Evolutionary conservation across 2,797 vertebrate genomes (phyloP), one percentile per base, ranked within the genome.

Genomic region (Pseudomugil tenellus): DNA sequence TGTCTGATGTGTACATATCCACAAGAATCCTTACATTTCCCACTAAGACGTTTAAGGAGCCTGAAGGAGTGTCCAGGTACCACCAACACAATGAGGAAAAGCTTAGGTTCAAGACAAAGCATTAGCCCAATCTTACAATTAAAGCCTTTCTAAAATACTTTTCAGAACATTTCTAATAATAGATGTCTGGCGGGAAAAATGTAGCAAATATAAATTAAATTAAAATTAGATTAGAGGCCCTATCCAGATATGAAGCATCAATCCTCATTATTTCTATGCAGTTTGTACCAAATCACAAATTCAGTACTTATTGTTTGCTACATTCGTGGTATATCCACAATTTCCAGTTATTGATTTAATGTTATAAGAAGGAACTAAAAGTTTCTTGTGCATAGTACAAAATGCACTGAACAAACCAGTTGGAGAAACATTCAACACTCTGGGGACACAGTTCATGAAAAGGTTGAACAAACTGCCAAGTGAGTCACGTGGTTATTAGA

Each of bases 401-500:
- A 7, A 56, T 3, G 29, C 25, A 3, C 7, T 52, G 9, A 39
- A 28, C 39, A 51, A 31, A 58, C 32, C 7, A n/a, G 0, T 28
- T 13, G 11, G 16, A 35, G 2, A 23, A 74, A 60, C 11, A 28
- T 0, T 5, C 14, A 16, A 19, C 17, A 37, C 7, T n/a, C 28
- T 9, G 1, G 6, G 0, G 63, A 1, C 16, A 21, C 29, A 48
- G 4, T 16, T 55, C 41, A 70, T 29, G 19, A n/a, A 54, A 32
- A 62, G 16, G 16, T 29, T 46, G 21, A 72, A 32, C 23, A 58
- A 77, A 16, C 37, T 1, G 61, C 28, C 32, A 53, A 48, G 6
- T 17, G 7, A 53, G 28, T 41, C 10, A 35, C 13, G 21, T 26
- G 28, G 12, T 43, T n/a, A n/a, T 21, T 16, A 31, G 51, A 13